Base-by-base conservation (phyloP, 2,113 vertebrate species). In the Peromyscus polionotus region DNA sequence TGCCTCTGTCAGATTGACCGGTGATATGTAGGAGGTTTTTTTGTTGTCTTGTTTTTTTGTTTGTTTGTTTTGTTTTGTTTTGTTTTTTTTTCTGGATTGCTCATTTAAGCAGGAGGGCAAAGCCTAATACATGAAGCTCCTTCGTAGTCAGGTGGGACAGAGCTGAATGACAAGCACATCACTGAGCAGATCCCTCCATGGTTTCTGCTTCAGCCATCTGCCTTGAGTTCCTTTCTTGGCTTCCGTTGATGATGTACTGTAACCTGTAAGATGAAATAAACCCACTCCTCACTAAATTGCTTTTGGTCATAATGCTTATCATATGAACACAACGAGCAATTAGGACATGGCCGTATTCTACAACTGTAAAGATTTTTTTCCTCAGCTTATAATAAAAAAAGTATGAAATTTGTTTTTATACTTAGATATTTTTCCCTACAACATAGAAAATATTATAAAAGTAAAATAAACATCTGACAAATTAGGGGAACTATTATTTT, bases 1-100 rank as follows among this genome's bases (percentile, higher is more conserved):
- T 3, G 3, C 12, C 22, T 42, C 13, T 7, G 6, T 17, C 7
- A 28, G 5, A 28, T 3, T 42, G 54, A 1, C 54, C 4, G 4
- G 24, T 28, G 12, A 8, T 84, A 17, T 42, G 57, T 26, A 8
- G 42, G 39, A 63, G 14, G 57, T 0, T 63, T 51, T 63, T 51
- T 51, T 42, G 42, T 42, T 42, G 42, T 42, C 42, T 42, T 42
- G 42, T 9, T 5, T 84, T 63, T 28, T 28, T n/a, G n/a, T n/a
- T n/a, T n/a, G n/a, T n/a, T n/a, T n/a, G n/a, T n/a, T n/a, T 42
- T 42, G 42, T 42, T 3, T 42, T 42, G 42, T 9, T 5, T 84
- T 63, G n/a, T 28, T 42, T 42, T 42, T 42, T 42, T 42, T 42
- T 28, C 81, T 42, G 63, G n/a, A 5, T 10, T 42, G 57, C 6